Base-by-base conservation (phyloP, 2,113 vertebrate species). In the Syngnathus floridae region DNA sequence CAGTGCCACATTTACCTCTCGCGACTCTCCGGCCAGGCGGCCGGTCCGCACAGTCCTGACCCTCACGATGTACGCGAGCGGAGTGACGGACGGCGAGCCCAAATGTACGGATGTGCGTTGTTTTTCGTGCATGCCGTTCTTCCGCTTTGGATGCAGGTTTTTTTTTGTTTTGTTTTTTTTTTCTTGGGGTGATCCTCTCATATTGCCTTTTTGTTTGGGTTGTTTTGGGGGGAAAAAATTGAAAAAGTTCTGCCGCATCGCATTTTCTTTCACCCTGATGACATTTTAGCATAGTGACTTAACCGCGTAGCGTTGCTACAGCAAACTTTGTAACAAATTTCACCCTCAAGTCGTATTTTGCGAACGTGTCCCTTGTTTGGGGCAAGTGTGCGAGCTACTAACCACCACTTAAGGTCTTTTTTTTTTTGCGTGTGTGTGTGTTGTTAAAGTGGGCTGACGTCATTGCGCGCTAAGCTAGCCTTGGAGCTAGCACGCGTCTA, bases 101-200 rank as follows among this genome's bases (percentile, higher is more conserved):
- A 72, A 71, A 82, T 26, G 73, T 73, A 45, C 56, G 79, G 82
- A 81, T 79, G 81, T 76, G 82, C 65, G 73, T 80, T 52, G 65
- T 71, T 86, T 66, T 83, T 77, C 76, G 59, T 86, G 88, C 88
- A 90, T 88, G 84, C 82, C 79, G 71, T 65, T 67, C 17, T 52
- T 75, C 52, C 52, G 67, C 70, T 76, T 77, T 78, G 38, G n/a
- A 31, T 41, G n/a, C n/a, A 40, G 54, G 57, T 55, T 14, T 66
- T n/a, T 49, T 5, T 67, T 65, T 58, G n/a, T n/a, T n/a, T n/a
- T n/a, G n/a, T 55, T 75, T 22, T 46, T 13, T 67, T 64, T 55
- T 51, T 75, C 73, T 72, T 51, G 70, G 70, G 72, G 57, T 69
- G n/a, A 65, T 74, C 37, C 13, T 72, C 51, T 76, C 69, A 71